Conservation (phyloP, 2,888 invertebrate species). For the Lepidochrysops patricia region DNA sequence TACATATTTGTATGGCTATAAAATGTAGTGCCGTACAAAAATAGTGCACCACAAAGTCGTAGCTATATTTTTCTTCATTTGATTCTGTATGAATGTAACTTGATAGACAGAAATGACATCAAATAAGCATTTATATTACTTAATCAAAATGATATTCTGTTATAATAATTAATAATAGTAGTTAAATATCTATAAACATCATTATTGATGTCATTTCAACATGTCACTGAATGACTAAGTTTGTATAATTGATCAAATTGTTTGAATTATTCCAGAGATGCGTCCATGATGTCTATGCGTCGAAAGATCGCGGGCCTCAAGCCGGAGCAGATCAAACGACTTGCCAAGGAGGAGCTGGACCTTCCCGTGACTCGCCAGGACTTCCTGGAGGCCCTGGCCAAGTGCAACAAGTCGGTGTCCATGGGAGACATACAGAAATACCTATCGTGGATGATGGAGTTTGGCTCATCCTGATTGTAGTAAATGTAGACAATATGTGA, state of each 20-base stretch:
- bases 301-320: constrained; percentile 93
- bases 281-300: constrained; percentile 99
- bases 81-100: background rate
- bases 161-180: too few species aligned
- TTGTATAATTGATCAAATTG: background rate
- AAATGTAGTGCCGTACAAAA: background rate
- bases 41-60: too few species aligned
- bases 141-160: too few species aligned
- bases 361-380: constrained; percentile 94
- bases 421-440: constrained; percentile 95
- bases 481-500: constrained; percentile 20
- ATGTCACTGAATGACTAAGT: too few species aligned
- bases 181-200: too few species aligned
- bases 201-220: too few species aligned
- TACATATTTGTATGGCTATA: too few species aligned
- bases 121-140: too few species aligned
- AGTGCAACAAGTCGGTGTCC: constrained; percentile 97
- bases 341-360: constrained; percentile 96
- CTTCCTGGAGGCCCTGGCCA: constrained; percentile 92
- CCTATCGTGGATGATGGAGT: constrained; percentile 97
- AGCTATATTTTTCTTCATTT: too few species aligned
- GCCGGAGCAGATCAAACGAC: constrained; percentile 94
- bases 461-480: constrained; percentile 88
- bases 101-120: too few species aligned
- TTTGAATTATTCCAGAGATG: constrained; percentile 79